Evolutionary conservation across 1,140 invertebrate species (phyloP), one percentile per base, ranked within the genome.

Genomic region (Drosophila parvula): DNA sequence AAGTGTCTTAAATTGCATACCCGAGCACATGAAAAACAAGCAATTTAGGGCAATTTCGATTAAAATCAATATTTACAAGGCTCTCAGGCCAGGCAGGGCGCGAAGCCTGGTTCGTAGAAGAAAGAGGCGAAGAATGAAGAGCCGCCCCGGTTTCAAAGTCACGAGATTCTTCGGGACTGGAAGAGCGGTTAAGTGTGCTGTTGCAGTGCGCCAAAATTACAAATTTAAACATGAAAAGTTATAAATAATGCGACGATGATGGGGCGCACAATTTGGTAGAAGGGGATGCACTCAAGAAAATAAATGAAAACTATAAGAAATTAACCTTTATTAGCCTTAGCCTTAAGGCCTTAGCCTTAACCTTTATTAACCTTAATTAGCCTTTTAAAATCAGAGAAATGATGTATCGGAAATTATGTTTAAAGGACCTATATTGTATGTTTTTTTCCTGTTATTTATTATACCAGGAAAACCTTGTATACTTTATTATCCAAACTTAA

Each of bases 201-300:
- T 64, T 74, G 58, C 53, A 78, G 80, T 81, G 74, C 69, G 79
- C 75, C 74, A 78, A 88, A 89, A 83, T 88, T 88, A 88, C 84
- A 88, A 89, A 88, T 89, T 88, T 88, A 83, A 83, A 89, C 84
- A 89, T 89, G 83, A 80, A 89, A 89, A 78, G 80, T 89, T 89
- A 88, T 88, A 88, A 88, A 88, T 88, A 84, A 88, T 89, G 79
- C 81, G 70, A 79, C 62, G 71, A 76, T 73, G 75, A 86, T 71
- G 61, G 61, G 70, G 51, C 10, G 10, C 12, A 50, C 60, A 30
- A 53, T 32, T 32, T 34, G 32, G 50, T 47, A 57, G 61, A 28
- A 30, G 44, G 68, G 32, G 41, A 47, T 50, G 47, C 63, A 68
- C 43, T 53, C 0, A 0, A 28, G 32, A 10, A 47, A 58, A 51